Evolutionary conservation across 1,140 invertebrate genomes (phyloP).

Genomic region (Tetramorium simillimum): DNA sequence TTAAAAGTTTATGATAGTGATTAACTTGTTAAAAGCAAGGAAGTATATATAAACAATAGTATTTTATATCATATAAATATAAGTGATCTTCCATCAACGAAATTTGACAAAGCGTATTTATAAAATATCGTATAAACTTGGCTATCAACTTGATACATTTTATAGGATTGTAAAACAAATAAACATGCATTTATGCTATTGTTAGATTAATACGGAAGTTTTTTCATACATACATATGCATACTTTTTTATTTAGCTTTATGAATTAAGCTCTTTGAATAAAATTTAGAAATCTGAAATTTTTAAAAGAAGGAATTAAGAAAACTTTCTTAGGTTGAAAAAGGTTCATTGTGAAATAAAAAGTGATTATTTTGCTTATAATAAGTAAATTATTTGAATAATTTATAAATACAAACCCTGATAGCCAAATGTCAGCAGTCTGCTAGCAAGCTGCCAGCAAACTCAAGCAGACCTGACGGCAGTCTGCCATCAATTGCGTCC

Average conservation of each 20-base stretch:
- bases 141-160: background rate
- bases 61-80: background rate
- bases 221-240: background rate
- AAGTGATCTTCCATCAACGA: background rate
- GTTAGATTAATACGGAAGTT: background rate
- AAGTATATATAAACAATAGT: background rate
- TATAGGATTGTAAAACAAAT: background rate
- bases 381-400: background rate
- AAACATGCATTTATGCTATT: background rate
- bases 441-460: too few relatives aligned
- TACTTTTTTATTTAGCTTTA: background rate
- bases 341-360: background rate
- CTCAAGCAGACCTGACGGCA: too few relatives aligned
- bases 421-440: too few relatives aligned
- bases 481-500: too few relatives aligned
- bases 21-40: background rate
- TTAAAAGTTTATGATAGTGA: background rate
- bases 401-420: background rate
- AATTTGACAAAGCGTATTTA: conserved; percentile 16
- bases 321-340: background rate
- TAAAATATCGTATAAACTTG: background rate
- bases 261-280: background rate
- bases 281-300: background rate
- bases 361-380: background rate
- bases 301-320: background rate